Evolutionary conservation across 2,113 vertebrate genomes (phyloP).

Genomic region (Mobula hypostoma): DNA sequence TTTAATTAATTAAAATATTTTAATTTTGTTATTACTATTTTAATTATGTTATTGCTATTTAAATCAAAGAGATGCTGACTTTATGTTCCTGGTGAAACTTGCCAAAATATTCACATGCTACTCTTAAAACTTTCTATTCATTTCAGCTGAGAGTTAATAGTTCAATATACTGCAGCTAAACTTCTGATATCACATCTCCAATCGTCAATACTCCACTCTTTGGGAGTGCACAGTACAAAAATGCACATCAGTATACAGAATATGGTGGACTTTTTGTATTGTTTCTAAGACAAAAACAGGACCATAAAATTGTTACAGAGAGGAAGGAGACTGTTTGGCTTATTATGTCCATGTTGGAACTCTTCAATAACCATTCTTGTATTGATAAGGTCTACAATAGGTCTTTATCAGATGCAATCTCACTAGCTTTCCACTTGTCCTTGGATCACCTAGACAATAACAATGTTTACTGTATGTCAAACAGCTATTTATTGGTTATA

Average conservation of each 20-base stretch:
- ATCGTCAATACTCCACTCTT: not conserved
- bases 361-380: no score
- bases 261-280: not conserved
- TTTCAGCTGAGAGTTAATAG: not conserved
- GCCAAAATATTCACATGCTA: not conserved
- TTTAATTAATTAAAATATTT: not conserved
- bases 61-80: not conserved
- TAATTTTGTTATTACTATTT: not conserved
- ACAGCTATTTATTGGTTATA: no score
- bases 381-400: no score
- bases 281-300: no score
- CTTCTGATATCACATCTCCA: not conserved
- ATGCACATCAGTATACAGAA: not conserved
- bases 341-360: no score
- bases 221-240: not conserved
- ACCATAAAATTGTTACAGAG: no score
- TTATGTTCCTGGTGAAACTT: not conserved
- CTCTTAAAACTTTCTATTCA: not conserved
- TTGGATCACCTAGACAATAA: no score
- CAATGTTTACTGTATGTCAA: no score
- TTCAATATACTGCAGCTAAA: not conserved
- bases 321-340: no score
- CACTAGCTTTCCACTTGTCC: no score
- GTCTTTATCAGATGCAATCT: no score
- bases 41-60: not conserved